Evolutionary conservation across 2,113 vertebrate species (phyloP).

Genomic region (Galemys pyrenaicus): DNA sequence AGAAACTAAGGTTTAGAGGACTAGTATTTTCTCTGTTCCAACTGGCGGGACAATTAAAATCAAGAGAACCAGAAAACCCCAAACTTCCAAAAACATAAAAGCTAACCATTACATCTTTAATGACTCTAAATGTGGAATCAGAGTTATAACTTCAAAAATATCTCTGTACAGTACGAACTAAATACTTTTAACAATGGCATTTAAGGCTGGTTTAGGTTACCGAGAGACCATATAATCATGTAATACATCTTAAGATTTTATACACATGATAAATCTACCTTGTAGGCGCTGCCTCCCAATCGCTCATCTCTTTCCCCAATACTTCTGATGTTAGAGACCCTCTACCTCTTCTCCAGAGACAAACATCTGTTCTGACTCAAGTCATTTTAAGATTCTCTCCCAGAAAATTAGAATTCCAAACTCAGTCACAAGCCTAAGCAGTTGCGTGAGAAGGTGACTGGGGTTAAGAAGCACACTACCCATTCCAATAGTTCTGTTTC

Average conservation of each 20-base stretch:
- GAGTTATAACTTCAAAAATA: background rate
- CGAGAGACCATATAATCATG: background rate
- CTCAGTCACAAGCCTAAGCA: background rate
- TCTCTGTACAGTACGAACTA: background rate
- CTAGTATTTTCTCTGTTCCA: background rate
- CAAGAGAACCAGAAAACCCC: background rate
- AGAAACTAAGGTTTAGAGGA: background rate
- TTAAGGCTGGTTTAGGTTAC: background rate
- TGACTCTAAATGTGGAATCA: background rate
- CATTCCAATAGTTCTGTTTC: background rate
- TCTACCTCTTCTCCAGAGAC: background rate
- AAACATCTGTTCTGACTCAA: background rate
- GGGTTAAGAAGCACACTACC: background rate
- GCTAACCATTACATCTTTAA: background rate
- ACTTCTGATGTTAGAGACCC: background rate
- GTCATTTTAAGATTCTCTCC: background rate
- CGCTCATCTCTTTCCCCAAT: background rate
- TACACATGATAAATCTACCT: background rate
- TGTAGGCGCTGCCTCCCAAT: too few species aligned
- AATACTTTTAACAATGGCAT: background rate
- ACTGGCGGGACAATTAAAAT: constrained; percentile 19
- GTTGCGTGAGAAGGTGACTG: background rate
- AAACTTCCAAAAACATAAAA: constrained; percentile 3
- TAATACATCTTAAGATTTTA: background rate
- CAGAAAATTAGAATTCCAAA: background rate